A percentile compares a stretch with the other conserved stretches of the same genome.
These are phyloP conservation scores for Hyles lineata DNA, from an alignment of 2,888 invertebrate genomes.

Conservation along the genomic window DNA sequence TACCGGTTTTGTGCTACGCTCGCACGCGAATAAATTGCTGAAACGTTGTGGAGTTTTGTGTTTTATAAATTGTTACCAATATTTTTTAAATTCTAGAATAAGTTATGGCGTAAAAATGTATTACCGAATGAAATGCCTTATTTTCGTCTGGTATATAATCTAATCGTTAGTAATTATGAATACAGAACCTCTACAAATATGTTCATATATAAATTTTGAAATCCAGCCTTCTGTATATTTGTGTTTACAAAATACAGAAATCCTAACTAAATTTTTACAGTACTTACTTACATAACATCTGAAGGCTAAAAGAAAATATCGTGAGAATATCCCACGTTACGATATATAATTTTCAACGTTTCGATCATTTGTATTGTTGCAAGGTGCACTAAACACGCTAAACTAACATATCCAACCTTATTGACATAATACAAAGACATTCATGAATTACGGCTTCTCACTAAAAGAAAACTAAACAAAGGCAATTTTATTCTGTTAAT, in stretches of 20 bases:
- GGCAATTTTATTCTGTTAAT: no score
- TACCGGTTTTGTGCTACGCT: neutral
- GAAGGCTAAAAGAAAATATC: constrained; percentile 15
- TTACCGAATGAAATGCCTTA: no score
- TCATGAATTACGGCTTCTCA: no score
- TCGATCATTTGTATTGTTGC: neutral
- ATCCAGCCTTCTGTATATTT: neutral
- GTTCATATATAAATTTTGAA: no score
- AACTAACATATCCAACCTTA: neutral
- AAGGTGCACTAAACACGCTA: neutral
- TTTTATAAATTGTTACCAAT: no score
- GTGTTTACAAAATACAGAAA: neutral
- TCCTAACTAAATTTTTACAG: neutral
- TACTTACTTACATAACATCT: neutral
- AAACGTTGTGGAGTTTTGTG: neutral
- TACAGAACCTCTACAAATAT: no score
- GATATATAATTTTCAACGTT: constrained; percentile 15
- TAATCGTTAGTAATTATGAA: no score
- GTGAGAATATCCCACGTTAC: constrained; percentile 32
- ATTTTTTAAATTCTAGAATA: no score
- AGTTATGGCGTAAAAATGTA: no score
- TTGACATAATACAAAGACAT: no score
- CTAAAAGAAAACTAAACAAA: no score
- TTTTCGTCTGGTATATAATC: no score
- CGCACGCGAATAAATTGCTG: neutral